A percentile compares a stretch with the other conserved stretches of the same genome.
Conservation (phyloP, 2,888 invertebrate genomes). For the Parnassius orleans region DNA sequence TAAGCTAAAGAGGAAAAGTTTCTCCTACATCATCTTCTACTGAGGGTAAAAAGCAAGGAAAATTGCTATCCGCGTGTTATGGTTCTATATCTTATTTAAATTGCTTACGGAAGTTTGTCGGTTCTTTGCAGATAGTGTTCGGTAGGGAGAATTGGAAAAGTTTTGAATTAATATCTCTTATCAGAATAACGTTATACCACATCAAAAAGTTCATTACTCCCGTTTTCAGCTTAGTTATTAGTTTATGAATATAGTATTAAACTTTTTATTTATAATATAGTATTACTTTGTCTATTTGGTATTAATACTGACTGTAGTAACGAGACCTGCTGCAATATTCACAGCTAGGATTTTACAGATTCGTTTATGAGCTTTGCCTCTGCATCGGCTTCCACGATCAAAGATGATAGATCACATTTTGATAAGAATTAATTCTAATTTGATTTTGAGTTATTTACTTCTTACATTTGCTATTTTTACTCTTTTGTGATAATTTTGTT, state of each 20-base stretch:
- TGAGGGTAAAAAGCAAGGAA: slow-evolving; percentile 4
- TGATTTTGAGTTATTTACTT: no score
- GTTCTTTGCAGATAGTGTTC: slow-evolving; percentile 16
- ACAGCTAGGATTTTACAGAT: no score
- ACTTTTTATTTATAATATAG: not conserved
- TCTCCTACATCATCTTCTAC: not conserved
- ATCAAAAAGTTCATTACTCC: slow-evolving; percentile 16
- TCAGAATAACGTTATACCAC: slow-evolving; percentile 17
- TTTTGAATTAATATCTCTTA: slow-evolving; percentile 25
- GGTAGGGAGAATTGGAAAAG: slow-evolving; percentile 24
- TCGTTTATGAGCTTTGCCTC: no score
- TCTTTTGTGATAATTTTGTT: no score
- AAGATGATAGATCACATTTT: no score
- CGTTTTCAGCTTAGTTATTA: not conserved
- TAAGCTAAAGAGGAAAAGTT: not conserved
- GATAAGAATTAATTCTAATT: no score
- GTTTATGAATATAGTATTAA: not conserved
- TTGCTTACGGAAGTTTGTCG: slow-evolving; percentile 20
- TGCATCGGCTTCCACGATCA: no score
- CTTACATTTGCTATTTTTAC: no score
- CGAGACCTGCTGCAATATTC: no score
- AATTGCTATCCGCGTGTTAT: slow-evolving; percentile 7
- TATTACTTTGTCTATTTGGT: no score
- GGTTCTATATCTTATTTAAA: slow-evolving; percentile 20
- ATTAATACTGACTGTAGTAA: no score